phyloP scores from a whole-genome alignment of 1,140 invertebrate genomes.

The Aphidius gifuensis region DNA sequence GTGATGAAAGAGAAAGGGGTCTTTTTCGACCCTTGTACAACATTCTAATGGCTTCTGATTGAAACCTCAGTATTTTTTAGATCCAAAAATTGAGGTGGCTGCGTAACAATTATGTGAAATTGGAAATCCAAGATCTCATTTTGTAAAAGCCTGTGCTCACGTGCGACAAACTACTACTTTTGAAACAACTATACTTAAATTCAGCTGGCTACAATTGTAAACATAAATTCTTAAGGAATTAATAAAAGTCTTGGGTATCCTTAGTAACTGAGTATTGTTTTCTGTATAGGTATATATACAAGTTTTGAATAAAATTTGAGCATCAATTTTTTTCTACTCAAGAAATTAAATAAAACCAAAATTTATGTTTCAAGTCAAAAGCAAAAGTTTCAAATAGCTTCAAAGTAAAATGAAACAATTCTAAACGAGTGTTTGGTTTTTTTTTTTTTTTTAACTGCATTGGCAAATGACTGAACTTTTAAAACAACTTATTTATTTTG shows the following conservation, averaged over 20 bases:
- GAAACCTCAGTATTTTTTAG: conserved; percentile 42
- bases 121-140: conserved; percentile 8
- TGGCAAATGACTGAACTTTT: conserved; percentile 25
- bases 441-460: conserved; percentile 4
- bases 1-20: no score
- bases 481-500: not conserved
- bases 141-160: not conserved
- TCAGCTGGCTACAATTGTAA: conserved; percentile 11
- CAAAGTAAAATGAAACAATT: no score
- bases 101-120: not conserved
- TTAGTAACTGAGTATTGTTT: no score
- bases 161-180: conserved; percentile 2
- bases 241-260: no score
- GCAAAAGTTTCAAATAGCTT: no score
- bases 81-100: conserved; percentile 7
- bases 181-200: not conserved
- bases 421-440: no score
- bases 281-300: no score
- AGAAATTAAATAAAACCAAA: no score
- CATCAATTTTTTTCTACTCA: no score
- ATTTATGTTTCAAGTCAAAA: no score
- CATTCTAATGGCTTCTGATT: conserved; percentile 38
- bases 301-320: no score
- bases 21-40: conserved; percentile 6
- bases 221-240: not conserved